These are phyloP conservation scores for Hyalella azteca DNA, from an alignment of 2,888 invertebrate species.

Conservation along the genomic window DNA sequence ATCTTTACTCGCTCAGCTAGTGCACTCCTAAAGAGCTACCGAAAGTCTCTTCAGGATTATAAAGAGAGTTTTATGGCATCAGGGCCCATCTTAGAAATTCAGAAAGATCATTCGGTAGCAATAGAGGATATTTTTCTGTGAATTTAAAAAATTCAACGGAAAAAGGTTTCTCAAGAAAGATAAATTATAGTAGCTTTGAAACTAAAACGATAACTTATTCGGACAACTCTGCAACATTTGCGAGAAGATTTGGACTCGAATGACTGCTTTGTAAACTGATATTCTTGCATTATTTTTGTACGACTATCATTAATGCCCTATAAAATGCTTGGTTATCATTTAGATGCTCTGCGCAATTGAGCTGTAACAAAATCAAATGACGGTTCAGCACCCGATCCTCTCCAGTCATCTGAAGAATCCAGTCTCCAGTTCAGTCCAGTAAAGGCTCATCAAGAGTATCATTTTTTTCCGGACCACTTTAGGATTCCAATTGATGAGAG, in stretches of 20 bases:
- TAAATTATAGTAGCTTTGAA: no score
- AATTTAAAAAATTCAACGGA: background rate
- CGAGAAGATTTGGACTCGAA: no score
- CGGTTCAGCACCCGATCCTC: no score
- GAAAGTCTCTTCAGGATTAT: background rate
- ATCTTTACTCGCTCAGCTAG: background rate
- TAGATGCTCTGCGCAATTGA: no score
- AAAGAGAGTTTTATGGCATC: slow-evolving; percentile 5
- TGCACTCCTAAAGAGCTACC: slow-evolving; percentile 8
- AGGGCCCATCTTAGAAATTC: background rate
- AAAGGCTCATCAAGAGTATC: slow-evolving; percentile 7
- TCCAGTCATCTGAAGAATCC: background rate
- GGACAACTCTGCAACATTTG: no score
- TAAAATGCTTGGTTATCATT: no score
- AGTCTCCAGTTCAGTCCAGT: no score
- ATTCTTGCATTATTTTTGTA: no score
- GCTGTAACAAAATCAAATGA: no score
- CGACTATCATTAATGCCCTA: no score
- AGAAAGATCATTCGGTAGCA: background rate
- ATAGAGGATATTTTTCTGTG: background rate
- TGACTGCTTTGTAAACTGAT: no score
- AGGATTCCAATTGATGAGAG: slow-evolving; percentile 18
- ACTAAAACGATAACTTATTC: no score
- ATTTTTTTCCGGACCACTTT: background rate
- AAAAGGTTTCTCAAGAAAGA: background rate